Base-by-base conservation (phyloP, 1,140 invertebrate genomes). In the Aphelinus atriplicis region DNA sequence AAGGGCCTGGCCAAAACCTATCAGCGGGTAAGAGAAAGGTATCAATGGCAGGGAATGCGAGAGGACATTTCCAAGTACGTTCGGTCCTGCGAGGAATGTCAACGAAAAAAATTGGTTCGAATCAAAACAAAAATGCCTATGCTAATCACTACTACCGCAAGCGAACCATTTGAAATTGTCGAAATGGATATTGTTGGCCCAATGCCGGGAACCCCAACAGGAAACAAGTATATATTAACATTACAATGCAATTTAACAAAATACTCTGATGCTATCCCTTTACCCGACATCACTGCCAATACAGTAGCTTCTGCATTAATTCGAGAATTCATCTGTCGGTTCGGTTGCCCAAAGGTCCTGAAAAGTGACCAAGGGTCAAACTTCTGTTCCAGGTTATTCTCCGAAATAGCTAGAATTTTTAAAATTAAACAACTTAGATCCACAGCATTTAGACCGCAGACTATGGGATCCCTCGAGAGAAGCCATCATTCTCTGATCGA, bases 261-360 rank as follows among this genome's bases (percentile, higher is more conserved):
- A 57, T 45, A 68, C n/a, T 51, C 47, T n/a, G 47, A 53, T 51
- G 50, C 64, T 26, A 55, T 77, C 1, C 72, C 76, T 3, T 42
- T 79, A n/a, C 48, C 56, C 2, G 26, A 62, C 26, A 56, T 57
- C n/a, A 47, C 56, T 3, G 63, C 73, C n/a, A 64, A 51, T 3
- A 64, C 57, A 1, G 47, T 76, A n/a, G 73, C 77, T 43, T 3
- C 45, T n/a, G 51, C 62, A 2, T 75, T 85, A 4, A 78, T 83
- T 0, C 57, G 74, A 7, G 64, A 66, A 7, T 66, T 66, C 26
- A 53, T 66, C 5, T 66, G 64, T 47, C 64, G 64, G 47, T 50
- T 50, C n/a, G 50, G 64, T 3, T 50, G 47, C 26, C 64, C 9
- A 3, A 3, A 51, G 26, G 43, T 66, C 2, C 3, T 10, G n/a